Conservation (phyloP, 2,888 invertebrate genomes). For the Drosophila neotestacea region DNA sequence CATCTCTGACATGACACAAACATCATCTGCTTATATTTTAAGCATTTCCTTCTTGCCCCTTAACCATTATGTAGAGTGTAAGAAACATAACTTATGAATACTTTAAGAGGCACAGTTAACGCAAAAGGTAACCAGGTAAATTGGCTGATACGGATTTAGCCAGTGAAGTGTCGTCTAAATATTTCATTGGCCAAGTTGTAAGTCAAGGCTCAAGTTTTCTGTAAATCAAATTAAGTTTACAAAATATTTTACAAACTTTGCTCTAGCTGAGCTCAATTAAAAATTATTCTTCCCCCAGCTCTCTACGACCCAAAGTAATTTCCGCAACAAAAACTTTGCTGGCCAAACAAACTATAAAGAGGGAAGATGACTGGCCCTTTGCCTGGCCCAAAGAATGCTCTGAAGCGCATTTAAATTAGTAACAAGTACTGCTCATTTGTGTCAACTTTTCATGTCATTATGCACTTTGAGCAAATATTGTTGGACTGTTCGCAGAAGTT, state of each 20-base stretch:
- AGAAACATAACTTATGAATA: conserved; percentile 61
- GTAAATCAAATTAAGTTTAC: conserved; percentile 75
- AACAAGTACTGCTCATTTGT: conserved; percentile 82
- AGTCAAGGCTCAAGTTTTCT: conserved; percentile 73
- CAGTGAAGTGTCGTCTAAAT: conserved; percentile 62
- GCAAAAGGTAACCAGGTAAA: conserved; percentile 26
- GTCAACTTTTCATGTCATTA: conserved; percentile 82
- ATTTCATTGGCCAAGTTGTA: conserved; percentile 72
- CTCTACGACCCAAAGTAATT: conserved; percentile 58
- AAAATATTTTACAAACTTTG: conserved; percentile 70
- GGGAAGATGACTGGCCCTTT: neutral
- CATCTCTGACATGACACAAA: neutral
- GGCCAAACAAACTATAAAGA: conserved; percentile 33
- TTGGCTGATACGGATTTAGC: conserved; percentile 32
- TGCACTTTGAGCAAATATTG: conserved; percentile 81
- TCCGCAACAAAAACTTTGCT: conserved; percentile 75
- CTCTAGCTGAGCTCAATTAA: conserved; percentile 68
- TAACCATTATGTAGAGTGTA: neutral
- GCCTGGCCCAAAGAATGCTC: conserved; percentile 52
- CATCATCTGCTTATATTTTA: neutral
- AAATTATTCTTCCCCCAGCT: conserved; percentile 59
- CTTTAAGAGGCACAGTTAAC: conserved; percentile 53
- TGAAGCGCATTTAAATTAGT: conserved; percentile 76
- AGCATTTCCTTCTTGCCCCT: too few relatives aligned
- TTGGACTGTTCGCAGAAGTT: conserved; percentile 61